Percentiles rank a stretch among this genome's conserved stretches.
These are phyloP conservation scores for Leptonema lineaticorne DNA, from an alignment of 1,140 invertebrate species.

Conservation along the genomic window DNA sequence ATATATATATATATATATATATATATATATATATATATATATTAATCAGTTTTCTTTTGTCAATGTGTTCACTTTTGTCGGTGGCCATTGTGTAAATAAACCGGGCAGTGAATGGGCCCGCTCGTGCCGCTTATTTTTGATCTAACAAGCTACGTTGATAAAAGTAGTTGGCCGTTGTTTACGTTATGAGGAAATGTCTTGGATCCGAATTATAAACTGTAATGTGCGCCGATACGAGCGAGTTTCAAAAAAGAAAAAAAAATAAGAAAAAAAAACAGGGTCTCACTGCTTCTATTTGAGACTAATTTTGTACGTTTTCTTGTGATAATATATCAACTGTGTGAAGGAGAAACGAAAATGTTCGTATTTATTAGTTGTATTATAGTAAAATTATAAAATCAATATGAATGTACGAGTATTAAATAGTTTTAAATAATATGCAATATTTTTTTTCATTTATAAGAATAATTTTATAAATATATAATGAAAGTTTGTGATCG, in stretches of 20 bases:
- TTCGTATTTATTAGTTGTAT: too few relatives aligned
- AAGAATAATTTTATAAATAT: too few relatives aligned
- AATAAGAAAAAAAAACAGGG: conserved; percentile 24
- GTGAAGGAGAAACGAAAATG: too few relatives aligned
- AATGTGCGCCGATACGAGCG: conserved; percentile 31
- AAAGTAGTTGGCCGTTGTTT: conserved; percentile 37
- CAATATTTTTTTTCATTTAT: too few relatives aligned
- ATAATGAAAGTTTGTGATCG: too few relatives aligned
- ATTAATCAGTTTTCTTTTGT: conserved; percentile 14
- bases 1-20: conserved; percentile 4
- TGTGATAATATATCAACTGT: too few relatives aligned
- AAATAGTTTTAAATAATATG: too few relatives aligned
- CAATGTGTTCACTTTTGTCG: conserved; percentile 27
- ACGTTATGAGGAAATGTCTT: conserved; percentile 40
- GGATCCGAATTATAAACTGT: conserved; percentile 37
- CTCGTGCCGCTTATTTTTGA: conserved; percentile 31
- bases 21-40: neutral
- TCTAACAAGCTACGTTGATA: conserved; percentile 33
- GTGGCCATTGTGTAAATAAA: conserved; percentile 25
- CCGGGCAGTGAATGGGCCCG: conserved; percentile 11
- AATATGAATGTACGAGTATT: too few relatives aligned
- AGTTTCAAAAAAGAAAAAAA: neutral
- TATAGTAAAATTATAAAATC: too few relatives aligned
- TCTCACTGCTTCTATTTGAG: too few relatives aligned
- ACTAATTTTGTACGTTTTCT: too few relatives aligned